These are phyloP conservation scores for Uropsilus gracilis DNA, from an alignment of 2,113 vertebrate genomes.

Conservation along the genomic window DNA sequence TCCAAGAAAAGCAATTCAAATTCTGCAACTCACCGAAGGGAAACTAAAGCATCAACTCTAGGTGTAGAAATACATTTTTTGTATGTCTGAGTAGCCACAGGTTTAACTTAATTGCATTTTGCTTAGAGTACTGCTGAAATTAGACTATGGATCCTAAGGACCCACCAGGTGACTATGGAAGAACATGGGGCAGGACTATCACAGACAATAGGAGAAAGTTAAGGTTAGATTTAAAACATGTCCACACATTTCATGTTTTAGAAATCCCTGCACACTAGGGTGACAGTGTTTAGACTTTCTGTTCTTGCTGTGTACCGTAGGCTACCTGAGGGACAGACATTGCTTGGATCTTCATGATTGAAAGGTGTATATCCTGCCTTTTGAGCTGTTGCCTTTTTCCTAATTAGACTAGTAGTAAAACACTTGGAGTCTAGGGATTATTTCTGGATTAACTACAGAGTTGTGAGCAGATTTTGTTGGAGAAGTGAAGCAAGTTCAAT, in stretches of 20 bases:
- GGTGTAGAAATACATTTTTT: neutral
- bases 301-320: neutral
- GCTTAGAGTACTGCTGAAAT: neutral
- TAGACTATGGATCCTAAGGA: neutral
- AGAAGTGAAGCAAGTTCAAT: slow-evolving; percentile 12
- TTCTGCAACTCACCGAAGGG: neutral
- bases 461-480: neutral
- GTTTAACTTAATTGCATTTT: neutral
- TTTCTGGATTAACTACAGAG: slow-evolving; percentile 53
- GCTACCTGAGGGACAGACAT: neutral
- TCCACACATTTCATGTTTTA: neutral
- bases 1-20: slow-evolving; percentile 29
- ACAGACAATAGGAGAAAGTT: neutral
- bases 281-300: neutral
- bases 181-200: neutral
- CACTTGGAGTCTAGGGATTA: neutral
- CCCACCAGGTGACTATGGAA: neutral
- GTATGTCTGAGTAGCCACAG: neutral
- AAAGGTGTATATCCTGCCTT: neutral
- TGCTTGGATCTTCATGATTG: neutral
- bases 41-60: neutral
- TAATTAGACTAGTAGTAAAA: slow-evolving; percentile 22
- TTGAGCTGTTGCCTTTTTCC: neutral
- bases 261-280: neutral
- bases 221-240: neutral